These are phyloP conservation scores for Amphiprion percula DNA, from an alignment of 2,113 vertebrate genomes.

Conservation along the genomic window DNA sequence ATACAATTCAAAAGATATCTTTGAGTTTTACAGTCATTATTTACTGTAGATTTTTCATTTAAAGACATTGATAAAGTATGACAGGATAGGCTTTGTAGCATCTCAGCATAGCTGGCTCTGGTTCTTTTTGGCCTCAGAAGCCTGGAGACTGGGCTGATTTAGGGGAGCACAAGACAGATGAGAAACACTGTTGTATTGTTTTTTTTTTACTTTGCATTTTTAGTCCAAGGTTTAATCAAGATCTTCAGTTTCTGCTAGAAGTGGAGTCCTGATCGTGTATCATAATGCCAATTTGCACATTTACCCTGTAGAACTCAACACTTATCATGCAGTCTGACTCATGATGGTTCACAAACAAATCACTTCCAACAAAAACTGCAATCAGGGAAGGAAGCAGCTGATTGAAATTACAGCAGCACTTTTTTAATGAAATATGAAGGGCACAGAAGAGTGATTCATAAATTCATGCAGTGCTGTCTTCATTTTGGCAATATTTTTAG, in stretches of 20 bases:
- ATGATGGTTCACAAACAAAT: slow-evolving; percentile 48
- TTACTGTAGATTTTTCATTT: slow-evolving; percentile 28
- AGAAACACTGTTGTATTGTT: slow-evolving; percentile 19
- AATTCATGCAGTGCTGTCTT: slow-evolving; percentile 23
- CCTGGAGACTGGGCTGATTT: slow-evolving; percentile 48
- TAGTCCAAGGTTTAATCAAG: slow-evolving; percentile 43
- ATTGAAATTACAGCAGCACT: slow-evolving; percentile 40
- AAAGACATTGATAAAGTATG: slow-evolving; percentile 41
- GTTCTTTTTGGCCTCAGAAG: slow-evolving; percentile 45
- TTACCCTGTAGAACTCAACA: slow-evolving; percentile 38
- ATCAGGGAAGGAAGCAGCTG: slow-evolving; percentile 65
- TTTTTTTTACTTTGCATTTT: slow-evolving; percentile 31
- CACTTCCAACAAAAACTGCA: slow-evolving; percentile 72
- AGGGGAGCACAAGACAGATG: slow-evolving; percentile 32
- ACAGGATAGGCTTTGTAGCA: slow-evolving; percentile 40
- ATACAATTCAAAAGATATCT: slow-evolving; percentile 24
- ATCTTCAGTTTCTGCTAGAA: slow-evolving; percentile 44
- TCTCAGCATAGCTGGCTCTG: slow-evolving; percentile 48
- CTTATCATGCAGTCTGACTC: slow-evolving; percentile 59
- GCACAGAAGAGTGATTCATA: slow-evolving; percentile 35
- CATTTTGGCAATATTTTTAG: slow-evolving; percentile 26
- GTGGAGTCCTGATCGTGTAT: slow-evolving; percentile 51
- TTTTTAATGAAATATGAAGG: slow-evolving; percentile 49
- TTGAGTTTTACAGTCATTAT: slow-evolving; percentile 15
- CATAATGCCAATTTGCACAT: slow-evolving; percentile 51